These are phyloP conservation scores for Nanorana parkeri DNA, from an alignment of 2,113 vertebrate genomes.

Conservation along the genomic window DNA sequence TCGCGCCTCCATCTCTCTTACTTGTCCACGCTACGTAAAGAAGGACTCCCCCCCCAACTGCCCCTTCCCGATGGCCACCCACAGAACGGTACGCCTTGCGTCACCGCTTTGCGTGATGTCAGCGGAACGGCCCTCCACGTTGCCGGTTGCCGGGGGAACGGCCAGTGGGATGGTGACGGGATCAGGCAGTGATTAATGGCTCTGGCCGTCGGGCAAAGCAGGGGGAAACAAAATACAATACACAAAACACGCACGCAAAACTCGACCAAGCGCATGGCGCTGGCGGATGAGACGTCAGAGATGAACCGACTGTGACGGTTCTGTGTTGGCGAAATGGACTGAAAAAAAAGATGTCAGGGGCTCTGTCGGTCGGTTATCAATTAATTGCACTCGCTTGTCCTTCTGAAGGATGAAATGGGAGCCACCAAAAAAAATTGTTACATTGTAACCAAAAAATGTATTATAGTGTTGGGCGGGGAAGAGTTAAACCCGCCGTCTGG, in stretches of 20 bases:
- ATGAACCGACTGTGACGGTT: too few relatives aligned
- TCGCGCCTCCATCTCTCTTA: background rate
- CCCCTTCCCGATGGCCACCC: background rate
- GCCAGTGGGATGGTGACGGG: constrained; percentile 26
- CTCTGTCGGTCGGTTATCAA: too few relatives aligned
- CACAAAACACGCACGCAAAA: background rate
- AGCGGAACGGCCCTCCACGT: constrained; percentile 9
- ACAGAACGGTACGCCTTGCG: constrained; percentile 26
- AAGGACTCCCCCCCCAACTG: too few relatives aligned
- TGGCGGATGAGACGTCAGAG: too few relatives aligned
- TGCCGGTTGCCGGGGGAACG: constrained; percentile 44
- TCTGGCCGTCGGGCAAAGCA: constrained; percentile 30
- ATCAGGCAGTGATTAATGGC: constrained; percentile 46
- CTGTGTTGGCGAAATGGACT: too few relatives aligned
- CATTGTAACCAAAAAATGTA: too few relatives aligned
- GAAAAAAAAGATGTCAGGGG: too few relatives aligned
- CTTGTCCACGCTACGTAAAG: background rate
- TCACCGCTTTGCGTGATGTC: constrained; percentile 46
- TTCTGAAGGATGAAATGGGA: too few relatives aligned
- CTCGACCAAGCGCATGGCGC: constrained; percentile 3
- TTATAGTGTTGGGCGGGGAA: too few relatives aligned
- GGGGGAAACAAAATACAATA: constrained; percentile 12
- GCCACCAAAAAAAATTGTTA: too few relatives aligned
- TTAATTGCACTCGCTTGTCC: too few relatives aligned
- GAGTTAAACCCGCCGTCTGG: too few relatives aligned